Evolutionary conservation across 2,113 vertebrate species (phyloP), one percentile per base, ranked within the genome.

Genomic region (Pipa parva): DNA sequence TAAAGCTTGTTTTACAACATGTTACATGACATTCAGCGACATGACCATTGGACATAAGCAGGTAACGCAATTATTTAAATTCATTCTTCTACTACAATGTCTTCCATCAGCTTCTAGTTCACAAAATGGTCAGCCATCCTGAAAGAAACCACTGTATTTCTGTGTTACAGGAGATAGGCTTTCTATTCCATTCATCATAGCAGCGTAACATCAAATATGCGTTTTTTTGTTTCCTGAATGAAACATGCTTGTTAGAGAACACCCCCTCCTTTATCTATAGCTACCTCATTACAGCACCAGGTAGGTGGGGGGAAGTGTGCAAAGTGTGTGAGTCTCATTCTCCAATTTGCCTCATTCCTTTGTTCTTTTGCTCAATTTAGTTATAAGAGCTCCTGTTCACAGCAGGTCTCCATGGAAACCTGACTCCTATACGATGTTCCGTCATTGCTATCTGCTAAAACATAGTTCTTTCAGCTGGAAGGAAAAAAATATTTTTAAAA

Each of bases 401-500:
- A 66, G 0, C 8, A 1, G 9, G 69, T 83, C 68, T 1, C 79
- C 60, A 59, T 77, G 81, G 78, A 74, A 83, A 83, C 74, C 1
- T 0, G 0, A 46, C 54, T 74, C 77, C 74, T 74, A 2, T 0
- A 70, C 63, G 10, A 39, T 24, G 26, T 20, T 42, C 37, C 33
- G 29, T 39, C 33, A n/a, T 12, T 46, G 7, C 31, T n/a, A 21
- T 28, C 26, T 12, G 21, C 42, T 33, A 20, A 31, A 57, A 57
- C 45, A 7, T 21, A 20, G 12, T 54, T 22, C 63, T 57, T 66
- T 66, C 63, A 66, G 4, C 2, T 1, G 0, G 0, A 7, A 0
- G 5, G 26, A 45, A 7, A 6, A 15, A 26, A 26, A 60, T 5
- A 37, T 3, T 7, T 54, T 45, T 26, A 50, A 64, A 45, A 26